Conservation (phyloP, 2,797 vertebrate species). For the Ceyx erithaca region DNA sequence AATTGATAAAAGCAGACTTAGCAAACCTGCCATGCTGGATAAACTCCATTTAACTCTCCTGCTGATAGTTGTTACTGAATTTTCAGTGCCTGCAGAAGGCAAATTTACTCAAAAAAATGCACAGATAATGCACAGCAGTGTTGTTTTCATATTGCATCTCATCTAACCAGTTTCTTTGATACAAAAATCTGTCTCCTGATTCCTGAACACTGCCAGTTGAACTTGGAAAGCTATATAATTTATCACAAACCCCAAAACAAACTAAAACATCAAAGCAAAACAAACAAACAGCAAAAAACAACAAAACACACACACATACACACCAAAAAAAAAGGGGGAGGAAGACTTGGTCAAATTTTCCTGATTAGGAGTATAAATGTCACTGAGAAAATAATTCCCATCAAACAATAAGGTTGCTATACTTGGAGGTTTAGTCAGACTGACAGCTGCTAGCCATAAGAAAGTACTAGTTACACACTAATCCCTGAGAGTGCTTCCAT, state of each 20-base stretch:
- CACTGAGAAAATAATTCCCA: background rate
- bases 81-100: background rate
- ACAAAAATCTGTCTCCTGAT: background rate
- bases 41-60: background rate
- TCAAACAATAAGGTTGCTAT: background rate
- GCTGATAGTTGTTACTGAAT: background rate
- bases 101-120: background rate
- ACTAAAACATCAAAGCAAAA: background rate
- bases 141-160: background rate
- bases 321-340: background rate
- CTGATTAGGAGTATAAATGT: background rate
- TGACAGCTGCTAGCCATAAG: background rate
- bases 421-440: background rate
- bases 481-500: background rate
- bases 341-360: background rate
- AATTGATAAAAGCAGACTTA: background rate
- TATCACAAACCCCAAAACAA: background rate
- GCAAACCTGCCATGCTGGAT: background rate
- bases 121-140: background rate
- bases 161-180: background rate
- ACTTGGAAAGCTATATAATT: background rate
- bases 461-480: background rate
- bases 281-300: no score
- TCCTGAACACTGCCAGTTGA: background rate
- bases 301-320: background rate